Conservation (phyloP, 2,888 invertebrate species). For the Synanthedon tipuliformis region DNA sequence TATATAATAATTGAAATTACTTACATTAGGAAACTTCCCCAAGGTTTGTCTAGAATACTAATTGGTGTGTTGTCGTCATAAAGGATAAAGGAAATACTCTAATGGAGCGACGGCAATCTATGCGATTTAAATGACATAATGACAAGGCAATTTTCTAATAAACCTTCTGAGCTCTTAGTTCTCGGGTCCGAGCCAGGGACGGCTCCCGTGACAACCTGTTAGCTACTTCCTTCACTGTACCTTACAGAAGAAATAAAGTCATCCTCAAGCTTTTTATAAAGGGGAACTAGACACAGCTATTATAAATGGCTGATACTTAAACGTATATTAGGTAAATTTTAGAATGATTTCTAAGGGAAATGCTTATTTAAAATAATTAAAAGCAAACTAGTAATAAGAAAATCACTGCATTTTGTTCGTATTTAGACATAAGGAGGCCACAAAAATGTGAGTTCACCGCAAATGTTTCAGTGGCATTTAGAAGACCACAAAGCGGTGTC, state of each 20-base stretch:
- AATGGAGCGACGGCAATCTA: constrained; percentile 68
- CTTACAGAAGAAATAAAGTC: constrained; percentile 17
- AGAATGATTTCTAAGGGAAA: no score
- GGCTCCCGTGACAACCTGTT: constrained; percentile 57
- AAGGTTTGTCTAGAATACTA: constrained; percentile 51
- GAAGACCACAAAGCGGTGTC: constrained; percentile 33
- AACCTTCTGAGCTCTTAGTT: constrained; percentile 65
- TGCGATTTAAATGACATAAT: constrained; percentile 72
- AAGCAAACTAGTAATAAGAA: no score
- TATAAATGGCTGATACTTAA: no score
- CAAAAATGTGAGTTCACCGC: no score
- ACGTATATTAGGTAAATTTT: no score
- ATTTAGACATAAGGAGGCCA: no score
- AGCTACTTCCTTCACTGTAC: constrained; percentile 60
- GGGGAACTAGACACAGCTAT: no score
- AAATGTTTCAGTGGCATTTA: constrained; percentile 29
- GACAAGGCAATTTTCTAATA: constrained; percentile 70
- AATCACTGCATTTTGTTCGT: no score
- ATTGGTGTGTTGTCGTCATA: constrained; percentile 65
- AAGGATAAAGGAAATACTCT: constrained; percentile 69
- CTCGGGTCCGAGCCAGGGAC: constrained; percentile 48
- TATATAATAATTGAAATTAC: no score
- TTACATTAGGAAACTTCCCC: constrained; percentile 25
- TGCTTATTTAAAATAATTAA: no score
- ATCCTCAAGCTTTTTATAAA: background rate